Conservation (phyloP, 2,888 invertebrate genomes). For the Octonoba sinensis region DNA sequence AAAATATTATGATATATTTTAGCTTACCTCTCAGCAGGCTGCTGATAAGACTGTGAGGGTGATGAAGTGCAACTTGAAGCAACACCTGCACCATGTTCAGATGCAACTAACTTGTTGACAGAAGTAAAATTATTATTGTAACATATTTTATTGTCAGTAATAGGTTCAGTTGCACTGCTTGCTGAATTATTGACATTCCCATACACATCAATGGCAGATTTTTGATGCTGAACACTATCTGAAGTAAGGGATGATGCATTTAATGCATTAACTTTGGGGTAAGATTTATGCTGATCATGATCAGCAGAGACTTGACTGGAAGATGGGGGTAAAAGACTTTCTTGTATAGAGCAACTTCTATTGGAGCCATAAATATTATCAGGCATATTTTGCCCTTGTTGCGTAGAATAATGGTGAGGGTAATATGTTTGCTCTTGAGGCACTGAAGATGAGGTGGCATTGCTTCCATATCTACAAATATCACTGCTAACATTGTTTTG, state of each 20-base stretch:
- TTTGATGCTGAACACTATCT: constrained; percentile 7
- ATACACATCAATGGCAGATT: constrained; percentile 32
- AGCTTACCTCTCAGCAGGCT: constrained; percentile 41
- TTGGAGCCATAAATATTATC: constrained; percentile 29
- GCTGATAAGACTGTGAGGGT: constrained; percentile 37
- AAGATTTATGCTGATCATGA: constrained; percentile 25
- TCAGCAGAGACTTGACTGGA: constrained; percentile 29
- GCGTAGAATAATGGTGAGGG: constrained; percentile 44
- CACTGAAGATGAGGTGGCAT: constrained; percentile 46
- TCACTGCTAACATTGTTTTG: constrained; percentile 21
- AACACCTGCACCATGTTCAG: constrained; percentile 17
- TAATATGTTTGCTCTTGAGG: constrained; percentile 61
- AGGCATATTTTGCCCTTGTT: constrained; percentile 34
- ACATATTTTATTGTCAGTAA: constrained; percentile 25
- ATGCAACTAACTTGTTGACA: constrained; percentile 11
- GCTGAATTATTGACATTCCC: constrained; percentile 22
- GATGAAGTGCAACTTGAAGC: constrained; percentile 4
- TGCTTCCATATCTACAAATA: constrained; percentile 51
- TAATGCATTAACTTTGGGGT: constrained; percentile 31
- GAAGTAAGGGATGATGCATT: constrained; percentile 24
- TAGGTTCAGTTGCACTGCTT: constrained; percentile 15
- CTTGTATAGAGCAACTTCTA: constrained; percentile 27
- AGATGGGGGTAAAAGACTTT: constrained; percentile 14
- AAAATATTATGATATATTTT: neutral
- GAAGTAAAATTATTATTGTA: constrained; percentile 25